Base-by-base conservation (phyloP, 2,797 vertebrate genomes). In the Pipistrellus kuhlii region DNA sequence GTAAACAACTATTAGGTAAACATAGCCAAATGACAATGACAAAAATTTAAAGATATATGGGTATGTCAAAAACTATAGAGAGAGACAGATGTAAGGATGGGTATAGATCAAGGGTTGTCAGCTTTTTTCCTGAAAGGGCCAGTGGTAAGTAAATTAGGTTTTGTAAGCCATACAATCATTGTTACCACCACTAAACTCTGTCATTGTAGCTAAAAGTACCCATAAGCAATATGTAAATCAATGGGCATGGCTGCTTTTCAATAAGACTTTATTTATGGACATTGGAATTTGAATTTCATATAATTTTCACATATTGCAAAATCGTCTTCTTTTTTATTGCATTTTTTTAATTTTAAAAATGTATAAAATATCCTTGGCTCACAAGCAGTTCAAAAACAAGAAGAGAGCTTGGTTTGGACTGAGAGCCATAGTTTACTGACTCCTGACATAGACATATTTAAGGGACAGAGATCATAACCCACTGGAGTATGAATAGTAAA, bases 1-100 rank as follows among this genome's bases (percentile, higher is more conserved):
- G 41, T 73, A 66, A 93, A 78, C 66, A 93, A 62, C 20, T 62
- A 35, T 85, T 85, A 92, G 21, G 64, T 82, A 85, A 93, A 85
- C 64, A 46, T 90, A 83, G 55, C 18, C 66, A 93, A 95, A 48
- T 57, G 64, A 48, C 44, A 82, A 38, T 20, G 20, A 81, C 8
- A 53, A 25, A 59, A 25, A 76, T n/a, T 3, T 46, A 75, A 80
- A 76, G n/a, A 78, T 76, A 71, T 59, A 35, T 1, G 17, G 23
- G 13, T 41, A n/a, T 93, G 92, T 95, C n/a, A 53, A 82, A 94
- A 66, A 32, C 13, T 53, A 64, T 72, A 6, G 8, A 35, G 11
- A 76, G 32, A 90, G 32, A 57, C 13, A 76, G 35, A 80, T 32
- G 6, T 72, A 71, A 75, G 80, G 10, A 53, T 69, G 23, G 14